Evolutionary conservation across 2,888 invertebrate species (phyloP), one percentile per base, ranked within the genome.

Genomic region (Caenorhabditis sp.): DNA sequence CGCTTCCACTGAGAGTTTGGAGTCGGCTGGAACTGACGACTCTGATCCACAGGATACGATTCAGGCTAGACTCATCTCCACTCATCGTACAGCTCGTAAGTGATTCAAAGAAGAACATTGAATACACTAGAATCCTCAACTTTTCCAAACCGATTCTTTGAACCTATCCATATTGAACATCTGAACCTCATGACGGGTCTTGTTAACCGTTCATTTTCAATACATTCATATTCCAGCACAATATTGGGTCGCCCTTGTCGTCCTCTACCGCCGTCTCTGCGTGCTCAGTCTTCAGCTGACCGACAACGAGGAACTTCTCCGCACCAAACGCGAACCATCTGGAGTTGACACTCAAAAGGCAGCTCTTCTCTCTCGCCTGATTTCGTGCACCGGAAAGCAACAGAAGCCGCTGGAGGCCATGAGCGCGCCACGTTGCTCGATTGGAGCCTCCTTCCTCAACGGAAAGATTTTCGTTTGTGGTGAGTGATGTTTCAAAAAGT

Each of bases 391-490:
- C 38, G 88, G 87, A 59, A 74, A 79, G 14, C 87, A 87, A 72
- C 66, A 87, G 19, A 82, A 69, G 94, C 92, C 92, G 1, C 87
- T 93, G 84, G 94, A 95, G 28, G 94, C 94, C 75, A 95, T 95
- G 95, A 94, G 94, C 58, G 94, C 94, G 64, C 94, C 95, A 58
- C 94, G 96, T 85, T 95, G 96, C 93, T 95, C 95, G 68, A 94
- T 95, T 75, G 96, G 96, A 74, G 94, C 95, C 82, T 95, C 95
- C 51, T 95, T 95, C 91, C 93, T 95, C 79, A 94, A 94, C 87
- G 95, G 95, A 59, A 94, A 94, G 66, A 94, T 96, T 61, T 93
- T 96, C 86, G 96, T 95, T 80, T 95, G 95, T 93, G 96, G 96
- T 94, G 31, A 22, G 54, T 80, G 41, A 6, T 49, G n/a, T 49